These are phyloP conservation scores for Heptranchias perlo DNA, from an alignment of 2,113 vertebrate species.

Conservation along the genomic window DNA sequence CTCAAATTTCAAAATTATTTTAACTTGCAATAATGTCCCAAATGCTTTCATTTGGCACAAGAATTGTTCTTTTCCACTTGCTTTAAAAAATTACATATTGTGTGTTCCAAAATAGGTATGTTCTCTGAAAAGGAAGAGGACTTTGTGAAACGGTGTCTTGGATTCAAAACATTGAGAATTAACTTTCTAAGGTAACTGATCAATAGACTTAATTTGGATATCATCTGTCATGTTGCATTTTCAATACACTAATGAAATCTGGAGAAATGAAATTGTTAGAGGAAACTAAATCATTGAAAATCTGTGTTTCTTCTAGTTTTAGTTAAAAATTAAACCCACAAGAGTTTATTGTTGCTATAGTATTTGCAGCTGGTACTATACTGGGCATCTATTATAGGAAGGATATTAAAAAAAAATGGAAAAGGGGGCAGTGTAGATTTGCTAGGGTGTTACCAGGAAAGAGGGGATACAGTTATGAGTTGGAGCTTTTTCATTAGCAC, in stretches of 20 bases:
- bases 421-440: background rate
- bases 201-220: background rate
- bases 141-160: slow-evolving; percentile 8
- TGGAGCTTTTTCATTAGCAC: background rate
- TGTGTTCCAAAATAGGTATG: background rate
- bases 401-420: background rate
- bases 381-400: background rate
- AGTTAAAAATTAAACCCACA: background rate
- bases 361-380: background rate
- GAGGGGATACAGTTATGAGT: background rate
- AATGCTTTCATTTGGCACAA: background rate
- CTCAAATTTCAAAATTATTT: background rate
- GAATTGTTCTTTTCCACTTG: background rate
- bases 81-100: background rate
- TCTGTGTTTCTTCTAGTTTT: background rate
- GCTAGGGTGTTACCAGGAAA: background rate
- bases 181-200: slow-evolving; percentile 4
- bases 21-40: background rate
- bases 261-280: background rate
- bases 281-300: background rate
- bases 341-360: background rate
- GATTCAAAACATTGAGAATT: background rate
- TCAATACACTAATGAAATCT: background rate
- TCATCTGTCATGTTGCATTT: background rate
- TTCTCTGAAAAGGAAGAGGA: background rate